Base-by-base conservation (phyloP, 2,797 vertebrate species). In the Holocentrus rufus region DNA sequence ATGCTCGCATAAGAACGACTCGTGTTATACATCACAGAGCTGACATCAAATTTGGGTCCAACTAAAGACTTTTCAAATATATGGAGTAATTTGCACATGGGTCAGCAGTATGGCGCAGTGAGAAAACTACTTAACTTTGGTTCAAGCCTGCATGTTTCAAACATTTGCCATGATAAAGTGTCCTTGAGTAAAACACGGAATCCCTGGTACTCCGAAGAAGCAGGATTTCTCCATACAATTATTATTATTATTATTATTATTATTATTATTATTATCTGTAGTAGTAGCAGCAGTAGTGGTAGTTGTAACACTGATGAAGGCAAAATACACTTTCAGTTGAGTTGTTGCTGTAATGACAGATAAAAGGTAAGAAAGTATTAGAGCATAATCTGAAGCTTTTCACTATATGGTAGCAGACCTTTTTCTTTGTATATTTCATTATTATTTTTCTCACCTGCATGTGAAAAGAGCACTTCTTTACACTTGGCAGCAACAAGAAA, bases 161-260 rank as follows among this genome's bases (percentile, higher is more conserved):
- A 47, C 8, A 44, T 39, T 52, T 3, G 3, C 52, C 4, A 4
- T 27, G 4, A 2, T 27, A 4, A 49, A 17, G 17, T 53, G 8
- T 53, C 67, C 57, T 18, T 17, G 15, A 46, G 15, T 13, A 20
- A 59, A 64, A 78, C 50, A 56, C 31, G 17, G 17, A 77, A 53
- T 79, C 71, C 36, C 42, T 67, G 22, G 25, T 34, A 11, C 23
- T 64, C 42, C 74, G 67, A 71, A 47, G 23, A 69, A 68, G 23
- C 20, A 60, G 25, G 63, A 47, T 49, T 31, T 27, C n/a, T 27
- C 23, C 39, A 1, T 20, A 34, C 18, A n/a, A n/a, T n/a, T n/a
- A n/a, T 53, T 53, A 23, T 53, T 53, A 11, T 53, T 23, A 10
- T 10, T 11, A 23, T 50, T 22, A 10, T 3, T 53, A 14, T 53